A percentile compares a stretch with the other conserved stretches of the same genome.
These are phyloP conservation scores for Globicephala melas DNA, from an alignment of 2,113 vertebrate genomes.

Conservation along the genomic window DNA sequence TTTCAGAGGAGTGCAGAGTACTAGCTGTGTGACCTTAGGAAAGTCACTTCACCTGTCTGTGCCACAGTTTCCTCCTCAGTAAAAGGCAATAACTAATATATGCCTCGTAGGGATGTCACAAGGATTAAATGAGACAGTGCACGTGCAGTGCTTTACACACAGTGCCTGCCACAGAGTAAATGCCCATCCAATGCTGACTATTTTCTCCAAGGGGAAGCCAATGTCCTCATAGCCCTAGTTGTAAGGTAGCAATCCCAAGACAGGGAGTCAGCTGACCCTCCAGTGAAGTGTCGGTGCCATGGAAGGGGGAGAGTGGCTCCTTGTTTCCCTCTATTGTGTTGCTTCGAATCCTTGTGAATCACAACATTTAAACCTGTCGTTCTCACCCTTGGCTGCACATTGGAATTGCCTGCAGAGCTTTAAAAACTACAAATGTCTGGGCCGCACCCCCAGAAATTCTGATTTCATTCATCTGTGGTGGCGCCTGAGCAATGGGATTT, in stretches of 20 bases:
- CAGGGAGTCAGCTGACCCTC: background rate
- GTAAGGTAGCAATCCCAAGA: background rate
- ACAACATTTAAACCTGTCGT: background rate
- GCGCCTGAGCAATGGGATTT: background rate
- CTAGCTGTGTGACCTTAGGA: background rate
- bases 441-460: background rate
- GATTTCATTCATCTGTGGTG: background rate
- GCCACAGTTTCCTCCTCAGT: background rate
- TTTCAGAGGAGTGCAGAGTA: background rate
- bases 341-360: slow-evolving; percentile 1
- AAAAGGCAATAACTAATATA: background rate
- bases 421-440: background rate
- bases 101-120: background rate
- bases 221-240: background rate
- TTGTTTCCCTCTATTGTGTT: background rate
- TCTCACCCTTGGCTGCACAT: background rate
- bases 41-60: background rate
- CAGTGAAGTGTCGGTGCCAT: background rate
- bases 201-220: background rate
- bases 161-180: background rate
- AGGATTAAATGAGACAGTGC: background rate
- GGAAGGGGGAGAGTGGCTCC: background rate
- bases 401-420: background rate
- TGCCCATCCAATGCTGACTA: background rate
- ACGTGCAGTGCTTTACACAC: background rate